Evolutionary conservation across 1,140 invertebrate genomes (phyloP).

Genomic region (Trichoplusia ni): DNA sequence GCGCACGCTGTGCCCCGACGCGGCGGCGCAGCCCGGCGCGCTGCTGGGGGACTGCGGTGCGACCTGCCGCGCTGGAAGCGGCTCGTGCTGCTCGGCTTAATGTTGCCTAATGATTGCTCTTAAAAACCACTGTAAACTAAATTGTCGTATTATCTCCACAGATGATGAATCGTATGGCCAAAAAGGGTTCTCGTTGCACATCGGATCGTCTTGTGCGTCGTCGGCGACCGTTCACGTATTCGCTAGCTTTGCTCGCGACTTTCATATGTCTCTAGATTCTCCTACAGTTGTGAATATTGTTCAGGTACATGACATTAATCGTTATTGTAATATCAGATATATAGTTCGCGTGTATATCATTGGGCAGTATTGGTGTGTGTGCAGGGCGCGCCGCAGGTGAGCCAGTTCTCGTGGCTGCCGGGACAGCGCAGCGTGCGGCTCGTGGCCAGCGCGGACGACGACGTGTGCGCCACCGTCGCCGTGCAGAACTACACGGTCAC

Average conservation of each 20-base stretch:
- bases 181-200: slow-evolving; percentile 58
- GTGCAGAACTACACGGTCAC: slow-evolving; percentile 65
- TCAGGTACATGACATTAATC: too few species aligned
- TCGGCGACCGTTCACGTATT: slow-evolving; percentile 45
- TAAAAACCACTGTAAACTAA: too few species aligned
- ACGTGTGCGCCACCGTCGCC: slow-evolving; percentile 62
- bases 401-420: slow-evolving; percentile 53
- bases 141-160: too few species aligned
- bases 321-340: too few species aligned
- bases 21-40: slow-evolving; percentile 30
- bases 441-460: slow-evolving; percentile 53
- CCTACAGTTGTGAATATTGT: slow-evolving; percentile 34
- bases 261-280: slow-evolving; percentile 41
- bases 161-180: too few species aligned
- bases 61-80: too few species aligned
- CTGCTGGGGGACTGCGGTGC: slow-evolving; percentile 42
- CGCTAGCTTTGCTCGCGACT: slow-evolving; percentile 47
- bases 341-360: neutral
- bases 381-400: slow-evolving; percentile 56
- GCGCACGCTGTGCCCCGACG: slow-evolving; percentile 66
- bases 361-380: neutral
- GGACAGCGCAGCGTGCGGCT: slow-evolving; percentile 59
- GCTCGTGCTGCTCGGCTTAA: too few species aligned
- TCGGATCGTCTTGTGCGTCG: slow-evolving; percentile 53
- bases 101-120: too few species aligned